Percentiles rank a stretch among this genome's conserved stretches.
phyloP scores from a whole-genome alignment of 1,140 invertebrate genomes.

The Radopholus similis region DNA sequence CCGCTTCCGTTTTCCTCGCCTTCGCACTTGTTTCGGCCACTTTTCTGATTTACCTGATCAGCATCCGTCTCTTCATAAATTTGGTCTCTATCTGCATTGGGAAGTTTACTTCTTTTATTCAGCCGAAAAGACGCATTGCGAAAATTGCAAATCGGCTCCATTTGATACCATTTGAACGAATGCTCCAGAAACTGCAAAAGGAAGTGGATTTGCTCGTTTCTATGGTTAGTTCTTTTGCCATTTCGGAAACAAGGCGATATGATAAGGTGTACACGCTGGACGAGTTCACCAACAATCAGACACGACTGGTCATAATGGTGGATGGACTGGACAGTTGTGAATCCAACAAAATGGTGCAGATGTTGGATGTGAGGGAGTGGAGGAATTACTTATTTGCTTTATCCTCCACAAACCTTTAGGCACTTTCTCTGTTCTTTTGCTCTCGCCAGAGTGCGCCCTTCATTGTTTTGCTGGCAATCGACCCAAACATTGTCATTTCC shows the following conservation, averaged over 20 bases:
- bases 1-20: conserved; percentile 11
- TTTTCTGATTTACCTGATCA: conserved; percentile 25
- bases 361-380: conserved; percentile 72
- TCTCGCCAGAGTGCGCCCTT: conserved; percentile 57
- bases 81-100: not conserved
- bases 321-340: conserved; percentile 96
- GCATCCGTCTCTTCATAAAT: conserved; percentile 10
- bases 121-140: conserved; percentile 52
- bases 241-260: not conserved
- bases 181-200: conserved; percentile 70
- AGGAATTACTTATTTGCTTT: no score
- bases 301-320: conserved; percentile 75
- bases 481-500: conserved; percentile 58
- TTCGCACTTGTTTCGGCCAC: conserved; percentile 14
- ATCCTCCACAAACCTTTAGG: conserved; percentile 79
- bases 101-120: conserved; percentile 72
- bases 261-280: conserved; percentile 36
- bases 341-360: conserved; percentile 82
- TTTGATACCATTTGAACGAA: conserved; percentile 55
- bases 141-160: conserved; percentile 44
- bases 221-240: conserved; percentile 66
- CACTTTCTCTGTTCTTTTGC: conserved; percentile 81
- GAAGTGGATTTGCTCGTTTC: conserved; percentile 81
- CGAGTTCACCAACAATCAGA: conserved; percentile 55
- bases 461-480: conserved; percentile 56